phyloP scores from a whole-genome alignment of 2,113 vertebrate species.

The Onychostruthus taczanowskii region DNA sequence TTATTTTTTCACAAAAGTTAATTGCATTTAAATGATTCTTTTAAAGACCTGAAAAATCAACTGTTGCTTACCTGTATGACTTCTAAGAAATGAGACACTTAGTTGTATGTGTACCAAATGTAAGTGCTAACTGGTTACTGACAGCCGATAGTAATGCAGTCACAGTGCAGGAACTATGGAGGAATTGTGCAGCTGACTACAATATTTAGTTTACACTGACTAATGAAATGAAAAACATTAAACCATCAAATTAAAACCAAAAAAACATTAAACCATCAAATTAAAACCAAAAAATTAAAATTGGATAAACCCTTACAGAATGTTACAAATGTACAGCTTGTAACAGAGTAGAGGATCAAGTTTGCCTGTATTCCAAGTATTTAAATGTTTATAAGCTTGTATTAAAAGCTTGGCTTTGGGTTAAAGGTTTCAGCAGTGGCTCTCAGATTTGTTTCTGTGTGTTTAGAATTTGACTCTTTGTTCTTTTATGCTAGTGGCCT shows the following conservation, averaged over 20 bases:
- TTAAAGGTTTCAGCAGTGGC: neutral
- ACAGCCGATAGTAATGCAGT: neutral
- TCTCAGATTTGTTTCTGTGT: neutral
- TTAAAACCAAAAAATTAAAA: neutral
- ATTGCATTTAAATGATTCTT: neutral
- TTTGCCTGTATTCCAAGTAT: neutral
- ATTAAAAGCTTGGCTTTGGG: neutral
- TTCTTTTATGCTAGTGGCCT: neutral
- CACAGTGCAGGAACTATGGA: neutral
- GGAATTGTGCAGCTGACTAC: neutral
- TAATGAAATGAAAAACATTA: neutral
- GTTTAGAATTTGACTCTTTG: neutral
- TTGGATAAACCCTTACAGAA: neutral
- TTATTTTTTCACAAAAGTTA: neutral
- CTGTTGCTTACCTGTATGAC: neutral
- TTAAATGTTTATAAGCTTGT: neutral
- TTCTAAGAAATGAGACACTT: neutral
- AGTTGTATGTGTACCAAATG: neutral
- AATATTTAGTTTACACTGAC: neutral
- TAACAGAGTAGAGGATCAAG: neutral
- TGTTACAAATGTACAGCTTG: neutral
- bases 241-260: neutral
- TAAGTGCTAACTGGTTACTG: slow-evolving; percentile 25
- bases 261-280: neutral
- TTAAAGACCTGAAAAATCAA: neutral